Evolutionary conservation across 2,888 invertebrate species (phyloP).

Genomic region (Microctonus brassicae): DNA sequence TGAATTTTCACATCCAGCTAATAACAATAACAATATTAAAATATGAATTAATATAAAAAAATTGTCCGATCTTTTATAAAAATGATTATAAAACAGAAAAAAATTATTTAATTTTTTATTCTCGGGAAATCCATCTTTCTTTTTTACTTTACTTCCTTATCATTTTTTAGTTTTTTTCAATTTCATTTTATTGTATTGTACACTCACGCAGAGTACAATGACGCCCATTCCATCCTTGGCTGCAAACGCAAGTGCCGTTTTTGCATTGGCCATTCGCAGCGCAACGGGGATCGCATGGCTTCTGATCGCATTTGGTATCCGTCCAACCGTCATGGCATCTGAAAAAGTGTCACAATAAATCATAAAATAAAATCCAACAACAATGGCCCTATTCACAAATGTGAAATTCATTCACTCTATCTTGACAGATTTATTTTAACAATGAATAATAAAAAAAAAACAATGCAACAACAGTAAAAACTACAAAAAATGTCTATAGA

Average conservation of each 20-base stretch:
- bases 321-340: constrained; percentile 95
- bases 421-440: background rate
- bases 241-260: constrained; percentile 97
- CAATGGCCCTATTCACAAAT: background rate
- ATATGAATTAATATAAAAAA: constrained; percentile 2
- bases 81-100: background rate
- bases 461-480: too few relatives aligned
- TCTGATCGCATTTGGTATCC: constrained; percentile 90
- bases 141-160: background rate
- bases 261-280: constrained; percentile 96
- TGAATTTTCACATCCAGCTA: constrained; percentile 94
- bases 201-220: constrained; percentile 96
- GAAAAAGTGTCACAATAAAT: constrained; percentile 30
- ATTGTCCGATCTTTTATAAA: background rate
- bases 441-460: background rate
- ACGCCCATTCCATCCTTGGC: constrained; percentile 98
- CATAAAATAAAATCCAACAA: constrained; percentile 23
- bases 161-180: background rate
- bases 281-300: constrained; percentile 92
- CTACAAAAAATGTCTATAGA: too few relatives aligned
- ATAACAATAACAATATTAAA: constrained; percentile 14
- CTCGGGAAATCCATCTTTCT: too few relatives aligned
- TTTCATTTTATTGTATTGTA: constrained; percentile 7
- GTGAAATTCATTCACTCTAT: background rate
- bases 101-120: constrained; percentile 9